A percentile compares a stretch with the other conserved stretches of the same genome.
These are phyloP conservation scores for Asarcornis scutulata DNA, from an alignment of 2,113 vertebrate species.

Conservation along the genomic window DNA sequence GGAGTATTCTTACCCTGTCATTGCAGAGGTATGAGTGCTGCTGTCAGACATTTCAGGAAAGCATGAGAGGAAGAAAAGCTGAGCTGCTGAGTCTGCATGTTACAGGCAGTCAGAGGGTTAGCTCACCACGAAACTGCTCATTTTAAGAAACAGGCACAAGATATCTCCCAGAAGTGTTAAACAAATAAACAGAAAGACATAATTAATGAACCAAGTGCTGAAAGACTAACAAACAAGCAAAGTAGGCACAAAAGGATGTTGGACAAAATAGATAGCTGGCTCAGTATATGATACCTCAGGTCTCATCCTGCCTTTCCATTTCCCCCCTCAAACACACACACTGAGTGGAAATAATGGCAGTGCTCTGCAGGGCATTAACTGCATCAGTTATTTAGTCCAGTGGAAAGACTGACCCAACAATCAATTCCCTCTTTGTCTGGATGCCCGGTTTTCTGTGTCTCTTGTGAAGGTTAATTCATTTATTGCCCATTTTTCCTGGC, in stretches of 20 bases:
- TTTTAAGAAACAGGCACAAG: background rate
- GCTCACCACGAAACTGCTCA: background rate
- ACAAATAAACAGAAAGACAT: background rate
- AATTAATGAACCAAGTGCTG: background rate
- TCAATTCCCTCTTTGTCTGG: background rate
- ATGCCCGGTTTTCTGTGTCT: background rate
- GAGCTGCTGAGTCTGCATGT: slow-evolving; percentile 20
- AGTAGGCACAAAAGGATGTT: background rate
- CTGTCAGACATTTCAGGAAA: background rate
- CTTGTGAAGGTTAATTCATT: background rate
- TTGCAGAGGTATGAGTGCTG: background rate
- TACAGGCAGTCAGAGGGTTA: background rate
- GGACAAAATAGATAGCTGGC: background rate
- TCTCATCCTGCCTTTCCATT: background rate
- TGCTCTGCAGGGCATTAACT: background rate
- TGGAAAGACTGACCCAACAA: background rate
- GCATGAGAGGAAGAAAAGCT: slow-evolving; percentile 1
- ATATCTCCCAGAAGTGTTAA: background rate
- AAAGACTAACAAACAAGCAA: background rate
- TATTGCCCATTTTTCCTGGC: background rate
- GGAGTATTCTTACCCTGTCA: background rate
- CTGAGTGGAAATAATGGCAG: background rate
- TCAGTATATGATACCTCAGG: rapidly evolving
- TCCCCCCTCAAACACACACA: background rate
- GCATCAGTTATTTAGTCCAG: background rate